Base-by-base conservation (phyloP, 2,888 invertebrate species). In the Zygaena filipendulae region DNA sequence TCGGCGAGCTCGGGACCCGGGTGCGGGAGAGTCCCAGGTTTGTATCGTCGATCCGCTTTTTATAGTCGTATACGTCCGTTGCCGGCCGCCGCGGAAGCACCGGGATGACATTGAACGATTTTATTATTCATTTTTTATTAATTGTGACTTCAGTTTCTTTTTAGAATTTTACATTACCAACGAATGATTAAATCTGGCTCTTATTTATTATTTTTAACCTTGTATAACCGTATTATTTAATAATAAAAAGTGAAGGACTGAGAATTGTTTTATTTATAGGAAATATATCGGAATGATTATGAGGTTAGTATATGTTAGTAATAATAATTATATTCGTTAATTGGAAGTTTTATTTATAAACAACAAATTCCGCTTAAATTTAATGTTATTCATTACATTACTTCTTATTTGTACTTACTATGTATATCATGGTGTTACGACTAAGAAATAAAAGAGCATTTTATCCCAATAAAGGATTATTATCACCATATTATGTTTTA, bases 121-220 rank as follows among this genome's bases (percentile, higher is more conserved):
- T n/a, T 60, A 61, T 66, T 67, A 64, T 69, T 59, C 64, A 69
- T 59, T n/a, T n/a, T n/a, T n/a, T n/a, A n/a, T 71, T 53, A 46
- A 68, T 59, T 64, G 63, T 61, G 69, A 72, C 71, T 72, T 70
- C n/a, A n/a, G n/a, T n/a, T n/a, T n/a, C 69, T 72, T 75, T 68
- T 74, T 75, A 77, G 74, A 77, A 71, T 79, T 79, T 79, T 77
- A 77, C 77, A 79, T 72, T 77, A 75, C 75, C 75, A 70, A 77
- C 77, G 75, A 75, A 74, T 62, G 63, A 72, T 56, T 44, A 71
- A 75, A 71, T 71, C 68, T 66, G 75, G 70, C 70, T 75, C 75
- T 70, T 75, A 71, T 74, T 77, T 74, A 72, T 75, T 77, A 66
- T 64, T 16, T 16, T n/a, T n/a, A n/a, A n/a, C 70, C 71, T 75